Base-by-base conservation (phyloP, 2,797 vertebrate species). In the Hapalemur alaotrensis region DNA sequence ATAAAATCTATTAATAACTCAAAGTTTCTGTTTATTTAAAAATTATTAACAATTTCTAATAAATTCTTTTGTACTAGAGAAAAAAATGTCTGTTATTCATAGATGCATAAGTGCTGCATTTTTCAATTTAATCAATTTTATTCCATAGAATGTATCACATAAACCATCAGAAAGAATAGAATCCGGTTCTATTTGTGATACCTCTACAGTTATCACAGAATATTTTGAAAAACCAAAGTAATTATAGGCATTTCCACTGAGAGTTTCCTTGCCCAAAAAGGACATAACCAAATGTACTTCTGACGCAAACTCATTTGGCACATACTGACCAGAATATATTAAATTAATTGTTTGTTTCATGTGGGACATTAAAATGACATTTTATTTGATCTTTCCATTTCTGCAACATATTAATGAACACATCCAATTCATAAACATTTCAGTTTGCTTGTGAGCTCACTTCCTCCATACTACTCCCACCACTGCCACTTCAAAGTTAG, bases 291-390 rank as follows among this genome's bases (percentile, higher is more conserved):
- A 91, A 91, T 73, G 94, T 83, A 81, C 43, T 88, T 90, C 57
- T 75, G 25, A 43, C 20, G 85, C 59, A 93, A 94, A 70, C 9
- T 54, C 70, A 94, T 50, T 83, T 91, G 92, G 80, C 57, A 76
- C 50, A 84, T 48, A 85, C 78, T 81, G 72, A 91, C 79, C 63
- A 78, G 78, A 81, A 69, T 67, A 81, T 35, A 87, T 65, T 78
- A 93, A 52, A 12, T 65, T 20, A 83, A 25, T 91, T 87, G 22
- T 93, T 82, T 78, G 46, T 46, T 79, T 94, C 80, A 59, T 18
- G 46, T 25, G 5, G 46, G n/a, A 61, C 65, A 28, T 57, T 93
- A 43, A 81, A 93, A 91, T 93, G 35, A 32, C 41, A 57, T 50
- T 63, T 15, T 12, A 63, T 95, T 80, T 91, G 43, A 75, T 81